Evolutionary conservation across 2,888 invertebrate genomes (phyloP).

Genomic region (Xestoiulus laeticollis): DNA sequence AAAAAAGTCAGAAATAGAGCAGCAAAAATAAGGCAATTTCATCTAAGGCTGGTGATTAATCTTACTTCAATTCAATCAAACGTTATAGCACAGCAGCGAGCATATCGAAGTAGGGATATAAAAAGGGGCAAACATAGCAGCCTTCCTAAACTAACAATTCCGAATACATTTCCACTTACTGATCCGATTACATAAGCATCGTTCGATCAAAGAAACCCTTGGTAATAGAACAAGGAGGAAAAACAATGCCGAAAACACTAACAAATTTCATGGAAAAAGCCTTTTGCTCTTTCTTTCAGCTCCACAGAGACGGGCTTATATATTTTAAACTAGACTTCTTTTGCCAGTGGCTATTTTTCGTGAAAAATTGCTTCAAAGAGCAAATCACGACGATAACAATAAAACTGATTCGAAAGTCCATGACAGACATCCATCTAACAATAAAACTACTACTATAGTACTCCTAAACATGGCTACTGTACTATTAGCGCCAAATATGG

Average conservation of each 20-base stretch:
- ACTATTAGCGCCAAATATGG: not conserved
- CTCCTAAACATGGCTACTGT: not conserved
- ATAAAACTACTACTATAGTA: not conserved
- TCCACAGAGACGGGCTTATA: not conserved
- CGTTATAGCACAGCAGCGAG: not conserved
- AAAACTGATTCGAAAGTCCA: slow-evolving; percentile 17
- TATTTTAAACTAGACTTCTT: not conserved
- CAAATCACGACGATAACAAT: not conserved
- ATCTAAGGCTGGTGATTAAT: slow-evolving; percentile 42
- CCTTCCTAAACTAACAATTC: slow-evolving; percentile 31
- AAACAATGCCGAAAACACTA: not conserved
- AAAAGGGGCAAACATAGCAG: not conserved
- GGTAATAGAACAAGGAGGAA: not conserved
- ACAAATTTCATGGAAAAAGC: not conserved
- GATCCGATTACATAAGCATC: slow-evolving; percentile 39
- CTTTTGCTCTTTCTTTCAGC: not conserved
- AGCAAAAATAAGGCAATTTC: slow-evolving; percentile 43
- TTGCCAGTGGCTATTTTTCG: slow-evolving; percentile 10
- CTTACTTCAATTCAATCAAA: slow-evolving; percentile 48
- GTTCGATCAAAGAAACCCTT: slow-evolving; percentile 29
- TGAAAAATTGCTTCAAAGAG: slow-evolving; percentile 2
- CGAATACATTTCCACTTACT: slow-evolving; percentile 43
- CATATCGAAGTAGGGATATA: slow-evolving; percentile 31
- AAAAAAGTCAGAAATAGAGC: not conserved
- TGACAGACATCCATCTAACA: not conserved